Conservation (phyloP, 2,888 invertebrate species). For the Petrolisthes cinctipes region DNA sequence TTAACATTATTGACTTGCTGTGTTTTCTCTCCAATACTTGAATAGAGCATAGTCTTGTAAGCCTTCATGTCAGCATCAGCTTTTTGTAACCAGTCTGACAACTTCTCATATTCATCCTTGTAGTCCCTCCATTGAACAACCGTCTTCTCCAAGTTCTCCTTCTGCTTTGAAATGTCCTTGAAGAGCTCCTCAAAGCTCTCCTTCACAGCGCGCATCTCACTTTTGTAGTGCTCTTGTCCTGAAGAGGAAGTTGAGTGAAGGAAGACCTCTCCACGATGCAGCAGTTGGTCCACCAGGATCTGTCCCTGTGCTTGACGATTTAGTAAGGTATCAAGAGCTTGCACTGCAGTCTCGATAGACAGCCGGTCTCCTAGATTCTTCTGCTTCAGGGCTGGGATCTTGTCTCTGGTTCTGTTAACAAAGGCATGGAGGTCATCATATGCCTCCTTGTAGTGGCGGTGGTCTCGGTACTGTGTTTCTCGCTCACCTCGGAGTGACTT, state of each 20-base stretch:
- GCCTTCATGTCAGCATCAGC: constrained; percentile 91
- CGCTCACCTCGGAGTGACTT: constrained; percentile 82
- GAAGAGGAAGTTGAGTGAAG: constrained; percentile 84
- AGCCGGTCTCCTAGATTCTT: constrained; percentile 83
- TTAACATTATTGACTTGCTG: constrained; percentile 77
- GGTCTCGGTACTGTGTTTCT: constrained; percentile 89
- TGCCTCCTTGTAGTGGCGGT: constrained; percentile 89
- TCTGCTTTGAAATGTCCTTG: constrained; percentile 85
- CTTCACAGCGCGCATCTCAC: constrained; percentile 86
- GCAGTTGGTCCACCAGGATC: constrained; percentile 85
- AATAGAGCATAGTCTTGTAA: constrained; percentile 85
- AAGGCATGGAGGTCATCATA: constrained; percentile 90
- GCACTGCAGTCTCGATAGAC: constrained; percentile 88
- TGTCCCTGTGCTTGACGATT: constrained; percentile 75
- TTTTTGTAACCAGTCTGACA: constrained; percentile 93
- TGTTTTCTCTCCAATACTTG: constrained; percentile 84
- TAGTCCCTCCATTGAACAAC: constrained; percentile 89
- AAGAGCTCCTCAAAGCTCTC: constrained; percentile 88
- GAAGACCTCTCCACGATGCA: constrained; percentile 88
- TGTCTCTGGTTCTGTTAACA: constrained; percentile 88
- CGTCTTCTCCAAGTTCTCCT: constrained; percentile 84
- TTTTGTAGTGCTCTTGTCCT: constrained; percentile 82
- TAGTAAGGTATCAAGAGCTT: constrained; percentile 78
- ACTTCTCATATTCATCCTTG: constrained; percentile 90
- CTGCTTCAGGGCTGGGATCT: constrained; percentile 88